A percentile compares a stretch with the other conserved stretches of the same genome.
Conservation (phyloP, 2,888 invertebrate species). For the Cyaniris semiargus region DNA sequence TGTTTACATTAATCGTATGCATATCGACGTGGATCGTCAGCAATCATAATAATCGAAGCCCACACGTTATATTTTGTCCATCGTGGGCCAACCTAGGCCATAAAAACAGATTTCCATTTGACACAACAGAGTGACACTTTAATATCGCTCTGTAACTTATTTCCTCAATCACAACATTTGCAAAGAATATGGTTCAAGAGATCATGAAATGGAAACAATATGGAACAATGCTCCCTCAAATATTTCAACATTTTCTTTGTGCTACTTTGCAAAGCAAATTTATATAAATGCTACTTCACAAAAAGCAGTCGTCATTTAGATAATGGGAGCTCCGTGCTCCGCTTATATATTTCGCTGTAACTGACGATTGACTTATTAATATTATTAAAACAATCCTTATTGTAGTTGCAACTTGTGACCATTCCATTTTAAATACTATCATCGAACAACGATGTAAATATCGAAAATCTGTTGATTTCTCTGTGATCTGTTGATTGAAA, state of each 20-base stretch:
- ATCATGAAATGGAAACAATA: slow-evolving; percentile 2
- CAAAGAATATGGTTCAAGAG: slow-evolving; percentile 30
- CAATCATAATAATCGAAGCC: too few species aligned
- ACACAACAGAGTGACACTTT: slow-evolving; percentile 2
- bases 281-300: slow-evolving; percentile 34
- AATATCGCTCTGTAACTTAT: not conserved
- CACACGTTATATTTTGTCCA: too few species aligned
- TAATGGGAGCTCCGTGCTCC: slow-evolving; percentile 17
- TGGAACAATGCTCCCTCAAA: slow-evolving; percentile 30
- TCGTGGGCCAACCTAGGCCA: too few species aligned
- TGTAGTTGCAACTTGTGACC: not conserved
- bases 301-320: slow-evolving; percentile 31
- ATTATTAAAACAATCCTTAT: slow-evolving; percentile 12
- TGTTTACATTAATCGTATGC: too few species aligned
- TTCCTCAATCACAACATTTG: slow-evolving; percentile 11
- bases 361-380: not conserved
- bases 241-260: slow-evolving; percentile 33
- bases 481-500: too few species aligned
- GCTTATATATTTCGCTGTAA: slow-evolving; percentile 6
- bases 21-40: too few species aligned
- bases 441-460: not conserved
- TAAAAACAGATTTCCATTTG: not conserved
- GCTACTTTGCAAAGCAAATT: slow-evolving; percentile 37
- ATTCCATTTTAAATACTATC: not conserved
- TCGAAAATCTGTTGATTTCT: too few species aligned